Percentiles rank a stretch among this genome's conserved stretches.
Evolutionary conservation across 1,140 invertebrate genomes (phyloP).

Genomic region (Ruditapes philippinarum): DNA sequence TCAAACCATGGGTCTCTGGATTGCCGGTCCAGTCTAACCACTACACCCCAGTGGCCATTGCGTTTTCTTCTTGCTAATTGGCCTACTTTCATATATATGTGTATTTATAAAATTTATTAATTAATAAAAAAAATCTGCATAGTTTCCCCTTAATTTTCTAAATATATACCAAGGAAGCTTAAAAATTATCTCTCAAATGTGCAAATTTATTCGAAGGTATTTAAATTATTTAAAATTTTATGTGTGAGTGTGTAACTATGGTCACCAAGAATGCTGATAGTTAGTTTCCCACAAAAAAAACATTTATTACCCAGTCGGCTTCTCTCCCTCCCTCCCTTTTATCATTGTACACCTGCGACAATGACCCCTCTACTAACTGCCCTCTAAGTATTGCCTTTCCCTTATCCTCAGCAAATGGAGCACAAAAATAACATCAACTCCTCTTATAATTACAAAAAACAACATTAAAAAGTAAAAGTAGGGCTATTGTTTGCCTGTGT

Average conservation of each 20-base stretch:
- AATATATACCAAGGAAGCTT: too few relatives aligned
- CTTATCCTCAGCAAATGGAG: constrained; percentile 43
- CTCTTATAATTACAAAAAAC: constrained; percentile 61
- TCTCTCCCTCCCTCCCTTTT: not conserved
- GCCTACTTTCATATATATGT: too few relatives aligned
- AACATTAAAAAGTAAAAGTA: constrained; percentile 62
- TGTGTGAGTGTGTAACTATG: constrained; percentile 3
- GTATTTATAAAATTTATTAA: too few relatives aligned
- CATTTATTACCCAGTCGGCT: constrained; percentile 21
- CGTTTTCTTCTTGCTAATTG: too few relatives aligned
- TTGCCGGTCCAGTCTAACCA: too few relatives aligned
- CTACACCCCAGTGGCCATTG: too few relatives aligned
- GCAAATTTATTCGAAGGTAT: not conserved
- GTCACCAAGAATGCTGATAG: constrained; percentile 8
- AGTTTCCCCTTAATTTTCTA: too few relatives aligned
- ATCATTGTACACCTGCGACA: constrained; percentile 28
- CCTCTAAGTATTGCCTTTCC: constrained; percentile 50
- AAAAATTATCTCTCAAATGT: too few relatives aligned
- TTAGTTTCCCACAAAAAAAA: constrained; percentile 11
- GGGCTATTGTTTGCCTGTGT: constrained; percentile 27
- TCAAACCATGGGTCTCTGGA: too few relatives aligned
- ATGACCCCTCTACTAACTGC: constrained; percentile 35
- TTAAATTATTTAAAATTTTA: not conserved
- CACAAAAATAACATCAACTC: constrained; percentile 29
- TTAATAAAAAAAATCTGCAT: too few relatives aligned